Evolutionary conservation across 2,113 vertebrate species (phyloP).

Genomic region (Sorex araneus): DNA sequence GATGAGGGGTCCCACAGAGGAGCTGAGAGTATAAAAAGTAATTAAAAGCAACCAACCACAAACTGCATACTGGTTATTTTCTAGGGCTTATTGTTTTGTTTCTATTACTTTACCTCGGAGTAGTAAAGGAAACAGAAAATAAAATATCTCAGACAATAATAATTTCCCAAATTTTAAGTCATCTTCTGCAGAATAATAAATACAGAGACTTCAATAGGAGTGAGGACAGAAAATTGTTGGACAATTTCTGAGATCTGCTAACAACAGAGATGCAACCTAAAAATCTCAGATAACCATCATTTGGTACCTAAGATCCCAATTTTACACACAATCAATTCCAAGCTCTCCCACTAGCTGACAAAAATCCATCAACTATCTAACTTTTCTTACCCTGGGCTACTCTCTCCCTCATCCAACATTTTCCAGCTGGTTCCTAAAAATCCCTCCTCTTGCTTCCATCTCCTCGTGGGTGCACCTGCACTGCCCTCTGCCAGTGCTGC

Average conservation of each 20-base stretch:
- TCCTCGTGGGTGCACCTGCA: background rate
- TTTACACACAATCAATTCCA: background rate
- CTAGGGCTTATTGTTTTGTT: conserved; percentile 34
- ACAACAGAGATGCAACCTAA: background rate
- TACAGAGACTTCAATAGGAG: background rate
- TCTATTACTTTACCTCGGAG: conserved; percentile 13
- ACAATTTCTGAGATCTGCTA: background rate
- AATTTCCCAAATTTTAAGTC: conserved; percentile 41
- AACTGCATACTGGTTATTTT: conserved; percentile 52
- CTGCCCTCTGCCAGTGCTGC: background rate
- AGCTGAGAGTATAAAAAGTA: conserved; percentile 46
- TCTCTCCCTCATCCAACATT: background rate
- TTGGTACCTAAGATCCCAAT: background rate
- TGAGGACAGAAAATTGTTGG: conserved; percentile 2
- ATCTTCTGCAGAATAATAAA: conserved; percentile 47
- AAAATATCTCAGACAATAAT: conserved; percentile 4
- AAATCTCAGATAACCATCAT: background rate
- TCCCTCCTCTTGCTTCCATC: background rate
- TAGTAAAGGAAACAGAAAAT: conserved; percentile 63
- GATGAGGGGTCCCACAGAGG: conserved; percentile 51
- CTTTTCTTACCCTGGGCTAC: background rate
- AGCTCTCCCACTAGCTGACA: background rate
- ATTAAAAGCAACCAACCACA: conserved; percentile 74
- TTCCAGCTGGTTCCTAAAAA: background rate
- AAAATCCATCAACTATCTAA: too few relatives aligned